Evolutionary conservation across 2,113 vertebrate genomes (phyloP), one percentile per base, ranked within the genome.

Genomic region (Egretta garzetta): DNA sequence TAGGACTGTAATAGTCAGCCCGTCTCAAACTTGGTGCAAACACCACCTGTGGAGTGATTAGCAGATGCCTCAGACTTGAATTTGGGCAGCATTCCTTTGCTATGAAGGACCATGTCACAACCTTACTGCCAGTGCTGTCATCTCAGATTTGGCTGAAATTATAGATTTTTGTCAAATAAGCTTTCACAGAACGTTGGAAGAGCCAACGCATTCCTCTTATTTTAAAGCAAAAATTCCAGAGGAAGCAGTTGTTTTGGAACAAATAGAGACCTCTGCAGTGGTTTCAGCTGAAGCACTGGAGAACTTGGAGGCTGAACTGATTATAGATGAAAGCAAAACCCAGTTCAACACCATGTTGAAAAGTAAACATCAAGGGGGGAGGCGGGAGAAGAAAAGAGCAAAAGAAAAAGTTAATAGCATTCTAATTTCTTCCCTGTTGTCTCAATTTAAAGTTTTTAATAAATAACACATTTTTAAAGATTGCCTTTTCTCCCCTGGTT

Each of bases 151-250:
- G 92, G 83, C 64, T 92, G 73, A 92, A 95, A 94, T 84, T 21
- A 77, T 0, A 82, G 86, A 84, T 87, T 91, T 96, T 94, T 91
- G 70, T 70, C 86, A 72, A 91, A 68, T 64, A 94, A 80, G 60
- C 23, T 71, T 93, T 91, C 80, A 62, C 59, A 79, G 83, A 17
- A 6, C 58, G 39, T 62, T 68, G 53, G 60, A 91, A 84, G 33
- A 95, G 43, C 76, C 75, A 96, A 86, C 21, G 7, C 50, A 80
- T 94, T 95, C 80, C 49, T 92, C 60, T 68, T 58, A 88, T 86
- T 96, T 92, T 93, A 84, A 93, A 96, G 82, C 33, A 93, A 91
- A 86, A 92, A 93, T 92, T 92, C 83, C 86, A 84, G 52, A 92
- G 68, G 64, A 81, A 97, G 84, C 45, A 85, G 82, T 82, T 92